Conservation (phyloP, 1,140 invertebrate species). For the Protaetia brevitarsis region DNA sequence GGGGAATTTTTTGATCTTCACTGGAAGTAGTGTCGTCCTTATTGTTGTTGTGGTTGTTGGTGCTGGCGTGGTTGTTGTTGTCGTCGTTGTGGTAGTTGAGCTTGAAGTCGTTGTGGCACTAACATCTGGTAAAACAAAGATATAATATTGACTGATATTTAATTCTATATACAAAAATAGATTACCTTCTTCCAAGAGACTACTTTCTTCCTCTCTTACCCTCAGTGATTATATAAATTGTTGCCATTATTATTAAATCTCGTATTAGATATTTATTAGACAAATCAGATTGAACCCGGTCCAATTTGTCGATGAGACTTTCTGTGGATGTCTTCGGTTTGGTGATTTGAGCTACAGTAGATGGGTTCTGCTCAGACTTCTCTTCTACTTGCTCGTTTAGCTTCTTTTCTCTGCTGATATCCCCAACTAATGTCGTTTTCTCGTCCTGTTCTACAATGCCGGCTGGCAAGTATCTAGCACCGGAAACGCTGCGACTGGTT, state of each 20-base stretch:
- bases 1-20: constrained; percentile 66
- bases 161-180: constrained; percentile 19
- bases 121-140: constrained; percentile 30
- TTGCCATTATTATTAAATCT: constrained; percentile 54
- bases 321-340: constrained; percentile 62
- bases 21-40: constrained; percentile 49
- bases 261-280: constrained; percentile 71
- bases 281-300: constrained; percentile 76
- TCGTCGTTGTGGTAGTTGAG: constrained; percentile 31
- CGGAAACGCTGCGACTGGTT: constrained; percentile 78
- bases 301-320: constrained; percentile 80
- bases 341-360: constrained; percentile 38
- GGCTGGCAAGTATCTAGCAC: constrained; percentile 73
- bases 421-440: constrained; percentile 45
- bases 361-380: constrained; percentile 37
- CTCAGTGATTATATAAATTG: constrained; percentile 58
- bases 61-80: constrained; percentile 33
- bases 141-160: constrained; percentile 6
- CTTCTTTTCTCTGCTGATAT: constrained; percentile 35
- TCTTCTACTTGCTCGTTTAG: constrained; percentile 29
- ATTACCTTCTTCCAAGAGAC: constrained; percentile 3
- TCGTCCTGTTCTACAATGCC: constrained; percentile 69
- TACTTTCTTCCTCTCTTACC: constrained; percentile 54
- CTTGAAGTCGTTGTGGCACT: constrained; percentile 42
- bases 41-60: constrained; percentile 35